Conservation (phyloP, 2,888 invertebrate species). For the Stegophylla sp. region DNA sequence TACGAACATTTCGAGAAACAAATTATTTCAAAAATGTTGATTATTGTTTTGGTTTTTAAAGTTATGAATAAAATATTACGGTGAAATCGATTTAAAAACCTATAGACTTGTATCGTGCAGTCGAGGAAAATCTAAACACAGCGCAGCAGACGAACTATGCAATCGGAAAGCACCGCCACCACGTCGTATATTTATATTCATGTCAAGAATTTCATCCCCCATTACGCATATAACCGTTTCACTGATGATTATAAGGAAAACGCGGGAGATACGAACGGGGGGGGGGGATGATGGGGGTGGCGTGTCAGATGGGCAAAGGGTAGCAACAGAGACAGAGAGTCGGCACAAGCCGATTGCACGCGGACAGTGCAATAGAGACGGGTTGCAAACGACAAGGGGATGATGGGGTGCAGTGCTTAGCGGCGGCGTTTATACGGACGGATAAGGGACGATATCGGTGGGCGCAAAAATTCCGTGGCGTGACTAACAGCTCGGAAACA, state of each 20-base stretch:
- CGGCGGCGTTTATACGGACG: background rate
- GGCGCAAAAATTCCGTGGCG: slow-evolving; percentile 50
- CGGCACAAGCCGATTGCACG: background rate
- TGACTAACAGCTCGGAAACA: slow-evolving; percentile 59
- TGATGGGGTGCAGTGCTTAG: background rate
- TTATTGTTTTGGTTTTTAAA: too few relatives aligned
- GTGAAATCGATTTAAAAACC: too few relatives aligned
- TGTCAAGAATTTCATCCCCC: slow-evolving; percentile 50
- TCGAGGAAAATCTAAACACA: background rate
- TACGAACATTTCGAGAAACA: too few relatives aligned
- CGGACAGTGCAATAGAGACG: background rate
- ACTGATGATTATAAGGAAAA: slow-evolving; percentile 17
- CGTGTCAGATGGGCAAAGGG: too few relatives aligned
- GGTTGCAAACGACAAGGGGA: too few relatives aligned
- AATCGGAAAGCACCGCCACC: slow-evolving; percentile 1
- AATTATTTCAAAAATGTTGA: too few relatives aligned
- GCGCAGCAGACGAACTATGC: background rate
- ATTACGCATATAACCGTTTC: slow-evolving; percentile 18
- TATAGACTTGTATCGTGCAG: too few relatives aligned
- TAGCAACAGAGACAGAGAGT: background rate
- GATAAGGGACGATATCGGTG: slow-evolving; percentile 29
- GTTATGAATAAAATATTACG: too few relatives aligned
- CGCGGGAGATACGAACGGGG: background rate
- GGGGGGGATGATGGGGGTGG: background rate
- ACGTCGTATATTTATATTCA: slow-evolving; percentile 34